Base-by-base conservation (phyloP, 2,113 vertebrate genomes). In the Rhegmatorhina hoffmannsi region DNA sequence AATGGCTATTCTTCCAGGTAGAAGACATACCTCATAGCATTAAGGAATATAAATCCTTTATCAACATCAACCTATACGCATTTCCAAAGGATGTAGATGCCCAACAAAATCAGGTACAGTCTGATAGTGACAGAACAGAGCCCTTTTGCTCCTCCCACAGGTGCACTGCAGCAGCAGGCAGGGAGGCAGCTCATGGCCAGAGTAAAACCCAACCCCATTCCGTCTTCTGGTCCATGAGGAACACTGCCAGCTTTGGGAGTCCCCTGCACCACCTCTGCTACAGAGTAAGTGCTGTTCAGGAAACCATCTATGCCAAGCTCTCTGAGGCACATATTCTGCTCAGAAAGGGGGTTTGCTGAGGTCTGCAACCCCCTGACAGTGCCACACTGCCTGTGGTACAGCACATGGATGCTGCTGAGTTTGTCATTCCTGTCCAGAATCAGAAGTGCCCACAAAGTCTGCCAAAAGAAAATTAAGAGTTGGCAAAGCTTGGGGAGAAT, bases 391-490 rank as follows among this genome's bases (percentile, higher is more conserved):
- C 62, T 44, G 69, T 49, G 33, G 58, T 56, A 66, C 46, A 74
- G 50, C 47, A 77, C n/a, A 58, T 8, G 11, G 64, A 78, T 86
- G 78, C 49, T 53, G 58, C 81, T 20, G 53, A 82, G 59, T 68
- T 89, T 82, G 85, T 92, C n/a, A 58, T 89, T 90, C 49, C 58
- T 78, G 40, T 46, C 80, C 38, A 63, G 56, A 79, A 90, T 72
- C 56, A 94, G 58, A 95, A 93, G 36, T 72, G 80, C 62, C 80
- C 86, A 60, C 29, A 24, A 88, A 90, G 73, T 75, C 93, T 96
- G 93, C 90, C 93, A 92, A 92, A 96, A 91, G 72, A 76, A 95
- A 96, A 96, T 38, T 43, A 96, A 80, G 90, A 84, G 21, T 28
- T 93, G 94, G 93, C 90, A 96, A 83, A 84, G 83, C 44, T 18